phyloP scores from a whole-genome alignment of 2,888 invertebrate species.

The Megastigmus dorsalis region DNA sequence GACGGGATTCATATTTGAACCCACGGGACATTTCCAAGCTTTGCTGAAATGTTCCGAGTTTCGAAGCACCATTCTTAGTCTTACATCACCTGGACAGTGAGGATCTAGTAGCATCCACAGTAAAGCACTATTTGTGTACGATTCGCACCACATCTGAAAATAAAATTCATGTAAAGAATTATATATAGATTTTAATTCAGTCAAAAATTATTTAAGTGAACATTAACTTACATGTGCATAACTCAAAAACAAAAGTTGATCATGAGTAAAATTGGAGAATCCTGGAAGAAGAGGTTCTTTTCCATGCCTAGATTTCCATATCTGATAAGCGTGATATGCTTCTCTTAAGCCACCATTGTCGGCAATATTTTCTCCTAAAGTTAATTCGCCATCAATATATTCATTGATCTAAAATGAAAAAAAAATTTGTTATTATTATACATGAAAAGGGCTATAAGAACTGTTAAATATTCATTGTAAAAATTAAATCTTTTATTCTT shows the following conservation, averaged over 20 bases:
- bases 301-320: constrained; percentile 77
- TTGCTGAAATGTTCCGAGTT: constrained; percentile 85
- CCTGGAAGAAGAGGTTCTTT: constrained; percentile 83
- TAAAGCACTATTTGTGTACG: constrained; percentile 80
- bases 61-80: constrained; percentile 82
- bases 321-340: constrained; percentile 81
- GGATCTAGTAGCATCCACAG: constrained; percentile 82
- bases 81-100: constrained; percentile 83
- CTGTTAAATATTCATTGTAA: not conserved
- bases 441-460: no score
- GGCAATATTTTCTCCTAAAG: constrained; percentile 88
- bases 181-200: no score
- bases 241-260: constrained; percentile 87
- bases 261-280: constrained; percentile 81
- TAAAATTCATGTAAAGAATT: no score
- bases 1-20: constrained; percentile 77
- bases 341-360: constrained; percentile 89
- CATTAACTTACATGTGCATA: constrained; percentile 85
- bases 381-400: constrained; percentile 84
- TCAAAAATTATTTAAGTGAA: not conserved
- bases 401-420: constrained; percentile 63
- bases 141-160: constrained; percentile 89
- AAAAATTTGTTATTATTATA: not conserved
- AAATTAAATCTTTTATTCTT: not conserved
- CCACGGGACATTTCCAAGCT: constrained; percentile 76